Evolutionary conservation across 1,140 invertebrate genomes (phyloP).

Genomic region (Venustaconcha ellipsiformis): DNA sequence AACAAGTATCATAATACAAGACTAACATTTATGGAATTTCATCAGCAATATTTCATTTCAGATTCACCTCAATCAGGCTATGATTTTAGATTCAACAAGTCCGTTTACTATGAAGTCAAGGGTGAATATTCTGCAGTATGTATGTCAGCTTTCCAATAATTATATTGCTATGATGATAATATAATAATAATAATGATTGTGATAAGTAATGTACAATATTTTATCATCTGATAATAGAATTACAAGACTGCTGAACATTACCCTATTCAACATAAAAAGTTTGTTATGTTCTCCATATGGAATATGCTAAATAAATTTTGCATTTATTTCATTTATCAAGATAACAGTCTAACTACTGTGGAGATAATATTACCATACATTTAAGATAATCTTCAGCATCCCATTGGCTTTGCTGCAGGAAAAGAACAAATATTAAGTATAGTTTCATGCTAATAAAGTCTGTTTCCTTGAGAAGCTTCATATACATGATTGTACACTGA

Average conservation of each 20-base stretch:
- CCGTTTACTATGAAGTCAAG: constrained; percentile 32
- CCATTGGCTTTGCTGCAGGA: too few species aligned
- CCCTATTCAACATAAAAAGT: not conserved
- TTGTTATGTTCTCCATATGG: not conserved
- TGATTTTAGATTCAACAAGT: constrained; percentile 47
- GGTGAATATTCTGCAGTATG: constrained; percentile 49
- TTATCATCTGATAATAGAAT: not conserved
- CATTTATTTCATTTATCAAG: too few species aligned
- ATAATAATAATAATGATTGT: not conserved
- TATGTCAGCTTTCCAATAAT: not conserved
- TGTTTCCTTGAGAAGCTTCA: too few species aligned
- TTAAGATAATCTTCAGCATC: too few species aligned
- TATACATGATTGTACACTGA: too few species aligned
- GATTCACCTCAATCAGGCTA: constrained; percentile 31
- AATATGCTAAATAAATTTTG: not conserved
- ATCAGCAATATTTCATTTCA: not conserved
- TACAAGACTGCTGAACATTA: not conserved
- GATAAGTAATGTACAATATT: not conserved
- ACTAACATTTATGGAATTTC: not conserved
- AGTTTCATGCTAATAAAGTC: too few species aligned
- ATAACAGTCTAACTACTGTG: too few species aligned
- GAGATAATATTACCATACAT: too few species aligned
- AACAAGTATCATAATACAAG: not conserved
- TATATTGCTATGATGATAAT: not conserved
- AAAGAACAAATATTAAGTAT: too few species aligned